These are phyloP conservation scores for Agonopterix arenella DNA, from an alignment of 2,888 invertebrate species.

Conservation along the genomic window DNA sequence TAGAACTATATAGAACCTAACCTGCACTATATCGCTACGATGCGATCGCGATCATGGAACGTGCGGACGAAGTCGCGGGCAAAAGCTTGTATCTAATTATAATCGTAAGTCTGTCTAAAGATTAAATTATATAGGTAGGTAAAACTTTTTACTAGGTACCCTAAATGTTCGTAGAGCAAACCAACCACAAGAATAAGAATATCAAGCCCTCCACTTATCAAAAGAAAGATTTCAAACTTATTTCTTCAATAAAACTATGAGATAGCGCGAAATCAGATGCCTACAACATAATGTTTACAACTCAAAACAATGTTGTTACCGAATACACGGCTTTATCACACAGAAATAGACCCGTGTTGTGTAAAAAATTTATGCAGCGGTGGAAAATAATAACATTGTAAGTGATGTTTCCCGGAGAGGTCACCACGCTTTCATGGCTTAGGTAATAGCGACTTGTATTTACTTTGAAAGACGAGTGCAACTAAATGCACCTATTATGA, in stretches of 20 bases:
- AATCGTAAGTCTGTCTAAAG: neutral
- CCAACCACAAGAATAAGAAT: neutral
- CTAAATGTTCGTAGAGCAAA: neutral
- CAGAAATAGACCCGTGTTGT: neutral
- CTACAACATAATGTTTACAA: neutral
- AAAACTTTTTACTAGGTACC: neutral
- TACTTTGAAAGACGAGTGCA: conserved; percentile 21
- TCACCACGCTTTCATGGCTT: conserved; percentile 47
- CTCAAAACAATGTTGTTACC: neutral
- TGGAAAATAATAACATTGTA: neutral
- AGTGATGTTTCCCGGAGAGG: conserved; percentile 15
- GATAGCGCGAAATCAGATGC: conserved; percentile 5
- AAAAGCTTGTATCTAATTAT: neutral
- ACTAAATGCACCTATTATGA: conserved; percentile 27
- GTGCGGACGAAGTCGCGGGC: neutral
- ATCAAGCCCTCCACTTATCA: neutral
- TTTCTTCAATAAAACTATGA: conserved; percentile 7
- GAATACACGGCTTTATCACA: neutral
- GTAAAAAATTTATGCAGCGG: neutral
- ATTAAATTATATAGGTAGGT: neutral
- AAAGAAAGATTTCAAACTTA: neutral
- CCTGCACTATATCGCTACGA: too few relatives aligned
- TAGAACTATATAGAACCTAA: too few relatives aligned
- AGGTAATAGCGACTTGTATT: conserved; percentile 26
- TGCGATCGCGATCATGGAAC: too few relatives aligned